Conservation (phyloP, 2,797 vertebrate species). For the Anisognathus igniventris region DNA sequence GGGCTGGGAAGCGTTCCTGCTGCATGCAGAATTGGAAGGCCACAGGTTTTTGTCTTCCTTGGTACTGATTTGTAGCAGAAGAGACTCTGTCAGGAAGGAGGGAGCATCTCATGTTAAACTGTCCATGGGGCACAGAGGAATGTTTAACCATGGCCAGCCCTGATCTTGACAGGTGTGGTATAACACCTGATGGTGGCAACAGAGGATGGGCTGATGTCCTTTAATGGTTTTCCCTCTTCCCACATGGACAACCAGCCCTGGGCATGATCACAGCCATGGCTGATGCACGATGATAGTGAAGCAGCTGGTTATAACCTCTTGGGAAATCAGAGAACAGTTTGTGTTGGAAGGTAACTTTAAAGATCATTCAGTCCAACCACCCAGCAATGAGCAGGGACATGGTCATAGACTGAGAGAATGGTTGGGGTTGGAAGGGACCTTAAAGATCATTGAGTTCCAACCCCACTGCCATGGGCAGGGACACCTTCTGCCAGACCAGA, state of each 20-base stretch:
- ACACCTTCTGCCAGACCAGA: not conserved
- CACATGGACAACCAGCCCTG: not conserved
- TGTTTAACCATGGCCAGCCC: not conserved
- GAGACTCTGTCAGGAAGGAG: not conserved
- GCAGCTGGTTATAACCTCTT: not conserved
- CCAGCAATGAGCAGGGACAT: not conserved
- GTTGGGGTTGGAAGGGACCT: not conserved
- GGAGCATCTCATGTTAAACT: not conserved
- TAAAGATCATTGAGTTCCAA: not conserved
- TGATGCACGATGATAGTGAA: not conserved
- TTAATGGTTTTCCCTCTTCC: not conserved
- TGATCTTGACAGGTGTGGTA: not conserved
- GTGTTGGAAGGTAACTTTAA: not conserved
- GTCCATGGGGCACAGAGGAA: not conserved
- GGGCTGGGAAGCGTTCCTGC: not conserved
- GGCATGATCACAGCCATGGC: accelerated
- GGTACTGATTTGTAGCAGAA: not conserved
- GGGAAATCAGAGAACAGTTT: not conserved
- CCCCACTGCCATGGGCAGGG: not conserved
- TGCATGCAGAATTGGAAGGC: not conserved
- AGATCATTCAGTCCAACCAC: not conserved
- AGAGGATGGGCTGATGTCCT: not conserved
- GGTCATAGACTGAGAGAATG: not conserved
- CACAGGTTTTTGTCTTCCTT: not conserved
- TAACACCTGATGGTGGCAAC: not conserved